phyloP scores from a whole-genome alignment of 2,888 invertebrate genomes.

The Yponomeuta evonymella region DNA sequence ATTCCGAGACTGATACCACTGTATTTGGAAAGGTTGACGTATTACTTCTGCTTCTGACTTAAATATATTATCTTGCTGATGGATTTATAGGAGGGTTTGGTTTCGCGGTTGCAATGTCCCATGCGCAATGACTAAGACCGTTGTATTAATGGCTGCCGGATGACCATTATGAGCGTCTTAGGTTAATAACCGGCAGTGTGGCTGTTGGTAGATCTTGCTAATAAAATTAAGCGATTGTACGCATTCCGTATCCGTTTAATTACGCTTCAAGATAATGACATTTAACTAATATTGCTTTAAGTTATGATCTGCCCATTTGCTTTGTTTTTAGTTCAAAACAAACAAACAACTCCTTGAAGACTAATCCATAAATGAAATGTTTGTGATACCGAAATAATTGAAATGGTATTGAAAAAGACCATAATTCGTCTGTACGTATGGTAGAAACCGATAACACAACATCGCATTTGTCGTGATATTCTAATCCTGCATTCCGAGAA shows the following conservation, averaged over 20 bases:
- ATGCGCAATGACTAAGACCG: conserved; percentile 24
- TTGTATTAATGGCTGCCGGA: conserved; percentile 54
- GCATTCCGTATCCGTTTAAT: conserved; percentile 31
- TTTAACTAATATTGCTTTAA: neutral
- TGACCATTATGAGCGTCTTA: conserved; percentile 51
- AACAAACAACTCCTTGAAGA: too few species aligned
- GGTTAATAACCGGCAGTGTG: conserved; percentile 58
- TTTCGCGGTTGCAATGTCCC: conserved; percentile 55
- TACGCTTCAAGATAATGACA: conserved; percentile 15
- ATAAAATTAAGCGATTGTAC: conserved; percentile 44
- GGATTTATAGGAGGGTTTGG: neutral
- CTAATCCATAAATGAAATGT: too few species aligned
- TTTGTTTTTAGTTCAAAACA: too few species aligned
- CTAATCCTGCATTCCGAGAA: neutral
- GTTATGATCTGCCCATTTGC: too few species aligned
- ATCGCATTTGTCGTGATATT: too few species aligned
- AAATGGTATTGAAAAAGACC: too few species aligned
- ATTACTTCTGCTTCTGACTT: conserved; percentile 31
- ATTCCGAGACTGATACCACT: conserved; percentile 47
- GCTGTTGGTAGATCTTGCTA: conserved; percentile 45
- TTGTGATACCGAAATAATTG: too few species aligned
- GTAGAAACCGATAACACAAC: too few species aligned
- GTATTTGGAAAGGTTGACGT: conserved; percentile 44
- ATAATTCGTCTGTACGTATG: too few species aligned
- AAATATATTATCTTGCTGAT: conserved; percentile 8